A percentile compares a stretch with the other conserved stretches of the same genome.
phyloP scores from a whole-genome alignment of 2,113 vertebrate species.

The Ochotona princeps region DNA sequence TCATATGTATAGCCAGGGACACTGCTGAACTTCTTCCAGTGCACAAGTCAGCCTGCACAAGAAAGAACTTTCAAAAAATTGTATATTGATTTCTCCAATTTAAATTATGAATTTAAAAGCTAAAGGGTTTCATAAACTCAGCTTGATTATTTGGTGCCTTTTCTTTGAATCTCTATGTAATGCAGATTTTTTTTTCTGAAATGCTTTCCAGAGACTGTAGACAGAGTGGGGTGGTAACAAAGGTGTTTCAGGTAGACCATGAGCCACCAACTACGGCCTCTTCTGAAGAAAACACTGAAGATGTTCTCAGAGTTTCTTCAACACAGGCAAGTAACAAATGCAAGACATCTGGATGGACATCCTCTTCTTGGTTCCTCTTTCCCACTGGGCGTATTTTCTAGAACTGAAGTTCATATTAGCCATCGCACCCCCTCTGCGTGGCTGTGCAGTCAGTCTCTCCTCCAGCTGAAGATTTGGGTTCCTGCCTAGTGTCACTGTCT shows the following conservation, averaged over 20 bases:
- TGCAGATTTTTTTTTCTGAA: not conserved
- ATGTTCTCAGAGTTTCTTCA: slow-evolving; percentile 71
- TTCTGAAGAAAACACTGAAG: slow-evolving; percentile 80
- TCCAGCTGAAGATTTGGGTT: not conserved
- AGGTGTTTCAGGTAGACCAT: slow-evolving; percentile 91
- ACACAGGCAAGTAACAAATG: slow-evolving; percentile 80
- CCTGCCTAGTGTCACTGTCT: not conserved
- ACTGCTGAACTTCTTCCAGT: not conserved
- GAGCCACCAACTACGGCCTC: slow-evolving; percentile 67
- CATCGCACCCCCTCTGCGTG: not conserved
- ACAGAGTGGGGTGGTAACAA: slow-evolving; percentile 93
- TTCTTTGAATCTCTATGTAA: slow-evolving; percentile 44
- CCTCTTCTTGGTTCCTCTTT: not conserved
- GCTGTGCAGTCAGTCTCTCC: not conserved
- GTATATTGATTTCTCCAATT: slow-evolving; percentile 3
- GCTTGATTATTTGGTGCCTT: slow-evolving; percentile 11
- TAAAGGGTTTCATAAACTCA: slow-evolving; percentile 9
- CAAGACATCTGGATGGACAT: not conserved
- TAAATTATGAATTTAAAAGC: slow-evolving; percentile 23
- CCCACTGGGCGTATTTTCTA: not conserved
- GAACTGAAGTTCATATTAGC: not conserved
- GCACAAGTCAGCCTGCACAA: not conserved
- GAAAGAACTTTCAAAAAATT: not conserved
- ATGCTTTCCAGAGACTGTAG: slow-evolving; percentile 91
- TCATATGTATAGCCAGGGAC: not conserved